These are phyloP conservation scores for Zeus faber DNA, from an alignment of 2,113 vertebrate species.

Conservation along the genomic window DNA sequence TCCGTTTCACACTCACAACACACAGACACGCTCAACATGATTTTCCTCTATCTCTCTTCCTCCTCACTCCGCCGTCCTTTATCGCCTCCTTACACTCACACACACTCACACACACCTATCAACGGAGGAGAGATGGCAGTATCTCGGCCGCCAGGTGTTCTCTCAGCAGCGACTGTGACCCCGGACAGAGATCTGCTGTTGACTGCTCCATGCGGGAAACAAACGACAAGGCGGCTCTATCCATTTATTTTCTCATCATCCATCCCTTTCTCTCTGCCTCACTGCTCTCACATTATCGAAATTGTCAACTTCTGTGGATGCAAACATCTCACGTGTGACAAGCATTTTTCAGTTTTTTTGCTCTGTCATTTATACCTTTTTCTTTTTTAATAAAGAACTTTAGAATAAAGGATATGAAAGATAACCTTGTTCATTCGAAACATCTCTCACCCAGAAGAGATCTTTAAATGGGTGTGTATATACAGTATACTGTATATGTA, in stretches of 20 bases:
- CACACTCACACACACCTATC: slow-evolving; percentile 9
- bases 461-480: no score
- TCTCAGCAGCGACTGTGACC: slow-evolving; percentile 59
- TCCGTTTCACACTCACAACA: not conserved
- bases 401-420: no score
- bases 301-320: slow-evolving; percentile 34
- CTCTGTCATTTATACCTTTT: not conserved
- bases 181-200: slow-evolving; percentile 52
- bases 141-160: slow-evolving; percentile 61
- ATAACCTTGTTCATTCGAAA: not conserved
- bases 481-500: no score
- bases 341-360: slow-evolving; percentile 16
- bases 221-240: slow-evolving; percentile 44
- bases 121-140: slow-evolving; percentile 46
- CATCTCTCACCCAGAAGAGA: no score
- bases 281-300: slow-evolving; percentile 26
- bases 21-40: slow-evolving; percentile 27
- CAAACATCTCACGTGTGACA: slow-evolving; percentile 22
- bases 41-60: slow-evolving; percentile 7
- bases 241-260: slow-evolving; percentile 54
- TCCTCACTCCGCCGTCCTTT: slow-evolving; percentile 3
- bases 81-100: not conserved
- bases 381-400: no score
- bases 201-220: slow-evolving; percentile 41
- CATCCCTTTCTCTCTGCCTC: slow-evolving; percentile 10